Percentiles rank a stretch among this genome's conserved stretches.
Evolutionary conservation across 92 coral and sea anemone species (phyloP).

Genomic region (Isaurus tuberculatus): DNA sequence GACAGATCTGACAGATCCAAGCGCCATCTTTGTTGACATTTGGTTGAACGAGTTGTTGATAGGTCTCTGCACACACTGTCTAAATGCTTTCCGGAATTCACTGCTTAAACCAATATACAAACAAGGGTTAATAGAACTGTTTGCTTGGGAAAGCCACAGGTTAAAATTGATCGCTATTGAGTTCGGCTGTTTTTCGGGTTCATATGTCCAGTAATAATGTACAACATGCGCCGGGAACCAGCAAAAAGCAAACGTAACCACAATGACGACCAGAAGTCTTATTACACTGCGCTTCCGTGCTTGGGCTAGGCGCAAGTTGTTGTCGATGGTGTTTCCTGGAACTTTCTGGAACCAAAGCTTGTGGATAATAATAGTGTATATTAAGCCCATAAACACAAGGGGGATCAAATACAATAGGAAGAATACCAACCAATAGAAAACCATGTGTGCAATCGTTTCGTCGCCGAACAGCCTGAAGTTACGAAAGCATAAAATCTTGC

Average conservation of each 20-base stretch:
- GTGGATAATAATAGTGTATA: conserved; percentile 21
- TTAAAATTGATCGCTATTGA: not conserved
- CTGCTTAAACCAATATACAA: conserved; percentile 34
- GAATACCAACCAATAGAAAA: conserved; percentile 19
- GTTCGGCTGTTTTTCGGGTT: not conserved
- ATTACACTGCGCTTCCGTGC: conserved; percentile 38
- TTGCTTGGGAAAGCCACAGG: conserved; percentile 33
- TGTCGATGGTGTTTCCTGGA: conserved; percentile 29
- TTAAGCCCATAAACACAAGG: conserved; percentile 12
- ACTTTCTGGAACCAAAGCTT: conserved; percentile 32
- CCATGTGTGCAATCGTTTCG: not conserved
- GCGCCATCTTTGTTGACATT: not conserved
- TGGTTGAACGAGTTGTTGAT: not conserved
- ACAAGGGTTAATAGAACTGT: conserved; percentile 34
- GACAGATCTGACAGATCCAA: not conserved
- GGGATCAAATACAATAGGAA: conserved; percentile 29
- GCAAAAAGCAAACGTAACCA: conserved; percentile 19
- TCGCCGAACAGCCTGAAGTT: conserved; percentile 10
- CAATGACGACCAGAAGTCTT: conserved; percentile 33
- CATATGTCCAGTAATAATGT: conserved; percentile 33
- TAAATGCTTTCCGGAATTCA: conserved; percentile 30
- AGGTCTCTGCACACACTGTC: not conserved
- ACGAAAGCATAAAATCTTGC: not conserved
- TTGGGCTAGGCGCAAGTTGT: conserved; percentile 16
- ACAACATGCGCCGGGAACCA: conserved; percentile 37